Evolutionary conservation across 2,797 vertebrate genomes (phyloP).

Genomic region (Pyrrhura leucotis): DNA sequence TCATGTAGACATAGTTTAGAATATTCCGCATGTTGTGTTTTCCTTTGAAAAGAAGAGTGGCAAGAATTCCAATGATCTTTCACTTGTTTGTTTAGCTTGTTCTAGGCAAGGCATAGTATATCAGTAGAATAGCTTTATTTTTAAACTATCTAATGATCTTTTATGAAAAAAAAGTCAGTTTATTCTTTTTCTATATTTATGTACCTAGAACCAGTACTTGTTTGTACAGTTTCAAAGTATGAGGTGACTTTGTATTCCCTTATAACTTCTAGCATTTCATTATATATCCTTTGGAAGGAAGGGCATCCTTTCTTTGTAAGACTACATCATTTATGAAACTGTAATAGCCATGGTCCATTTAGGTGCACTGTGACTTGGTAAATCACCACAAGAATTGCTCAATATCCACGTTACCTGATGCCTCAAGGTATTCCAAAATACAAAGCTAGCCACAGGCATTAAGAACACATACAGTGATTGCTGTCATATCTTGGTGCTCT

Average conservation of each 20-base stretch:
- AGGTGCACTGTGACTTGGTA: background rate
- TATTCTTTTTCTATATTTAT: background rate
- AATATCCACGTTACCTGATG: background rate
- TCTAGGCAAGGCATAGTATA: background rate
- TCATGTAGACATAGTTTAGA: background rate
- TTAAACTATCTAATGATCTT: background rate
- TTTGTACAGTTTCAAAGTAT: background rate
- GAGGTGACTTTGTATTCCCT: background rate
- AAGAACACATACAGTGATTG: conserved; percentile 18
- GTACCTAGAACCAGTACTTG: background rate
- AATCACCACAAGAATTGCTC: background rate
- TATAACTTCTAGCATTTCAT: background rate
- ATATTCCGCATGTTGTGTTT: background rate
- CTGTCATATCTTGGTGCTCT: conserved; percentile 51
- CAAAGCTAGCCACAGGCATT: conserved; percentile 27
- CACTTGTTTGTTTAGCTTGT: background rate
- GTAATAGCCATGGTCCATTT: background rate
- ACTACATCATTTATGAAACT: background rate
- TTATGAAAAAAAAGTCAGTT: background rate
- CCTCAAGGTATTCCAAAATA: conserved; percentile 19
- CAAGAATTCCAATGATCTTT: background rate
- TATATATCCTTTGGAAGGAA: background rate
- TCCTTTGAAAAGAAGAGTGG: background rate
- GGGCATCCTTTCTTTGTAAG: background rate
- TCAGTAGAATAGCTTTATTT: background rate